Conservation (phyloP, 2,797 vertebrate genomes). For the Poliocrania exsul region DNA sequence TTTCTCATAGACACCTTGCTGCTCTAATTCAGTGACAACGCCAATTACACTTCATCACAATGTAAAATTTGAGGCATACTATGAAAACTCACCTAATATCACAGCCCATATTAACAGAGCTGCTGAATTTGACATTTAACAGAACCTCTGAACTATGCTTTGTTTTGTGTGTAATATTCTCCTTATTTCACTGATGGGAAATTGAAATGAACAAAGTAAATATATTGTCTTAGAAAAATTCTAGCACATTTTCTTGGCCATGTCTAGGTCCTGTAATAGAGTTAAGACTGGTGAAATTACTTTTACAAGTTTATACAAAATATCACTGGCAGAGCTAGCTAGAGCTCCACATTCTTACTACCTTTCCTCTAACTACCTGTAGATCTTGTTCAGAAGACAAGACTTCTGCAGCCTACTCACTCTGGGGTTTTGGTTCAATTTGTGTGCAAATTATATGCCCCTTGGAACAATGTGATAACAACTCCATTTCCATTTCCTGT, state of each 20-base stretch:
- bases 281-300: background rate
- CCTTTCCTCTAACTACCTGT: background rate
- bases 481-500: slow-evolving; percentile 3
- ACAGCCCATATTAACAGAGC: background rate
- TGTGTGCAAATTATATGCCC: background rate
- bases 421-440: background rate
- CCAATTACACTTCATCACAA: background rate
- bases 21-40: background rate
- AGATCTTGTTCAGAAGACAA: background rate
- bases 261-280: background rate
- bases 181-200: background rate
- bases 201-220: background rate
- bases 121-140: background rate
- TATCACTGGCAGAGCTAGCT: background rate
- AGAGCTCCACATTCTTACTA: background rate
- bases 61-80: background rate
- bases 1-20: background rate
- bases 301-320: background rate
- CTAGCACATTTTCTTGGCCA: background rate
- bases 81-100: background rate
- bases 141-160: background rate
- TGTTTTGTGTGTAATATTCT: background rate
- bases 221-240: background rate
- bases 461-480: background rate
- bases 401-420: background rate